Conservation (phyloP, 2,797 vertebrate genomes). For the Choloepus didactylus region DNA sequence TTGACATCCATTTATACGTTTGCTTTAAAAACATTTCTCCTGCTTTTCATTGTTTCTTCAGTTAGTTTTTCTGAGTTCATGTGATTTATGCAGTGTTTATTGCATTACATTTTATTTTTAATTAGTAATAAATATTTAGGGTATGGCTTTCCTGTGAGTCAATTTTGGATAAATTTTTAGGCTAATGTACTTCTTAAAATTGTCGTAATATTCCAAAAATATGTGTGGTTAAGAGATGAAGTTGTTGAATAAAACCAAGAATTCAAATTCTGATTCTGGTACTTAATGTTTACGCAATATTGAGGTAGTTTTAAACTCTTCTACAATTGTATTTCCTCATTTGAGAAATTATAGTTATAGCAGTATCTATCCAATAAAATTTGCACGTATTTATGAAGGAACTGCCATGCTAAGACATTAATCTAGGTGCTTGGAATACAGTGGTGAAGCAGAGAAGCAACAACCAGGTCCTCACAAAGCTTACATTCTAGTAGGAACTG, state of each 20-base stretch:
- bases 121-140: not conserved
- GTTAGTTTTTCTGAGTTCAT: not conserved
- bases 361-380: not conserved
- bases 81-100: not conserved
- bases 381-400: not conserved
- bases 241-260: not conserved
- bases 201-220: not conserved
- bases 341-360: not conserved
- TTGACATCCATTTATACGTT: not conserved
- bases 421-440: not conserved
- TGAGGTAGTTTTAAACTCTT: not conserved
- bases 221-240: not conserved
- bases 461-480: not conserved
- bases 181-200: not conserved
- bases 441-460: not conserved
- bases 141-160: not conserved
- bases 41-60: not conserved
- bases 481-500: not conserved
- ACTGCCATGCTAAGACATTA: not conserved
- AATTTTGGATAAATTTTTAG: not conserved
- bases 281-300: not conserved
- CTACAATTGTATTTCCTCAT: not conserved
- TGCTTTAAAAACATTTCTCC: not conserved
- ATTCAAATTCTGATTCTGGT: not conserved
- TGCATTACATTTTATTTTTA: slow-evolving; percentile 32